phyloP scores from a whole-genome alignment of 35 echinoderm and acorn worm species.

The Holothuria glaberrima region DNA sequence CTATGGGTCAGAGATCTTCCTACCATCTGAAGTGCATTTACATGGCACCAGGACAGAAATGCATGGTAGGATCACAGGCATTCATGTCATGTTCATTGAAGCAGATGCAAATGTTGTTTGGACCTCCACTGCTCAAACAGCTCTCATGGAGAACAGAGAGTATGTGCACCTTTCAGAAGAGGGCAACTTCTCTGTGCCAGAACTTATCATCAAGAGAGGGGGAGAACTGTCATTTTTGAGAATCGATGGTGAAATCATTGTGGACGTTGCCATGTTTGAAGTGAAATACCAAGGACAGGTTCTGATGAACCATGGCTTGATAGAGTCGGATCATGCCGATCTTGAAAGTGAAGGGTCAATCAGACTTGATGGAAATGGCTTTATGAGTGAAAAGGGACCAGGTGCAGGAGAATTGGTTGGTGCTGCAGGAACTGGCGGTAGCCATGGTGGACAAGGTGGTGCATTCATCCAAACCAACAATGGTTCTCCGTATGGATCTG shows the following conservation, averaged over 20 bases:
- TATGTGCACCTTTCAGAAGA: conserved; percentile 82
- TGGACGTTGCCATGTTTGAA: conserved; percentile 76
- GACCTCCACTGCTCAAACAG: conserved; percentile 89
- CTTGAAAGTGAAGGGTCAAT: conserved; percentile 85
- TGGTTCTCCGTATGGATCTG: conserved; percentile 84
- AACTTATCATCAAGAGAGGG: conserved; percentile 76
- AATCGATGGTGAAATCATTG: conserved; percentile 62
- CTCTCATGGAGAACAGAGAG: conserved; percentile 74
- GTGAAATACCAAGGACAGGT: conserved; percentile 82
- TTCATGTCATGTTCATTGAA: conserved; percentile 89
- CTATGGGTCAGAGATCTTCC: conserved; percentile 80
- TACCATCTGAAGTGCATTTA: conserved; percentile 87
- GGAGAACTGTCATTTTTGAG: conserved; percentile 68
- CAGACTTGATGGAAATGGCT: conserved; percentile 74
- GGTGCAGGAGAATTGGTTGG: conserved; percentile 57
- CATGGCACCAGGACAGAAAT: conserved; percentile 86
- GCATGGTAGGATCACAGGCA: conserved; percentile 76
- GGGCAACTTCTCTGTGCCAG: conserved; percentile 87
- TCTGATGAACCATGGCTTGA: conserved; percentile 80
- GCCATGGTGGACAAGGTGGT: conserved; percentile 78
- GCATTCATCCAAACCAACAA: conserved; percentile 7
- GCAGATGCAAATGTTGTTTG: conserved; percentile 62
- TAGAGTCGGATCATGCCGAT: conserved; percentile 84
- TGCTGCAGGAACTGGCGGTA: conserved; percentile 67
- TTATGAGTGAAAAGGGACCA: conserved; percentile 52